Evolutionary conservation across 2,888 invertebrate genomes (phyloP).

Genomic region (Agapostemon virescens): DNA sequence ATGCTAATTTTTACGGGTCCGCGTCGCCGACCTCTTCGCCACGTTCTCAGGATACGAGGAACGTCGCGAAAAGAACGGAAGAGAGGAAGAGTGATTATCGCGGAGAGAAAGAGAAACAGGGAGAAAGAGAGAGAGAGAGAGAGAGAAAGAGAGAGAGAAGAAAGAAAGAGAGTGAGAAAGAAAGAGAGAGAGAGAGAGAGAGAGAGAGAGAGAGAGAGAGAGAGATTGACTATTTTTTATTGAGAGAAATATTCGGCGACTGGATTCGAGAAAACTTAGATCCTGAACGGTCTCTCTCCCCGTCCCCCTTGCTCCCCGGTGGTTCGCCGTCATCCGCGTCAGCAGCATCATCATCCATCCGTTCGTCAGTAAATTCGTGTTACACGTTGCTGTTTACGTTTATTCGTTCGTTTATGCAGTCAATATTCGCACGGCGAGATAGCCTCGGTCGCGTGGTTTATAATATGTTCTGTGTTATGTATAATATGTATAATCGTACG

Average conservation of each 20-base stretch:
- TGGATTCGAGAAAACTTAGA: background rate
- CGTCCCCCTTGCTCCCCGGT: background rate
- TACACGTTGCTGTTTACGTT: slow-evolving; percentile 30
- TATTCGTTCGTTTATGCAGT: slow-evolving; percentile 42
- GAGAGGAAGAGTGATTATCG: slow-evolving; percentile 18
- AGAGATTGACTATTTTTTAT: background rate
- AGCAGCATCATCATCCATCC: slow-evolving; percentile 26
- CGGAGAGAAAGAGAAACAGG: slow-evolving; percentile 2
- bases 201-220: background rate
- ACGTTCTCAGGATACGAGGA: slow-evolving; percentile 20
- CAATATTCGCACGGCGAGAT: slow-evolving; percentile 42
- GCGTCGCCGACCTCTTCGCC: slow-evolving; percentile 30
- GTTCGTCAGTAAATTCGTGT: slow-evolving; percentile 44
- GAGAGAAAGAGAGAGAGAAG: background rate
- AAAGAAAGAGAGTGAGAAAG: no score
- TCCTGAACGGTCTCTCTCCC: background rate
- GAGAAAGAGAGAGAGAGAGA: background rate
- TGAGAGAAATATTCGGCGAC: background rate
- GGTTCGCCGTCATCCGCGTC: background rate
- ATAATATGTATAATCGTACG: slow-evolving; percentile 47
- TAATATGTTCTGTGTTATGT: slow-evolving; percentile 36
- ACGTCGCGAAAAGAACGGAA: slow-evolving; percentile 19
- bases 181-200: background rate
- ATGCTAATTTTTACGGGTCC: slow-evolving; percentile 47
- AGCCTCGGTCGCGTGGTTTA: slow-evolving; percentile 26